phyloP scores from a whole-genome alignment of 2,888 invertebrate species.

The Cephus runcator region DNA sequence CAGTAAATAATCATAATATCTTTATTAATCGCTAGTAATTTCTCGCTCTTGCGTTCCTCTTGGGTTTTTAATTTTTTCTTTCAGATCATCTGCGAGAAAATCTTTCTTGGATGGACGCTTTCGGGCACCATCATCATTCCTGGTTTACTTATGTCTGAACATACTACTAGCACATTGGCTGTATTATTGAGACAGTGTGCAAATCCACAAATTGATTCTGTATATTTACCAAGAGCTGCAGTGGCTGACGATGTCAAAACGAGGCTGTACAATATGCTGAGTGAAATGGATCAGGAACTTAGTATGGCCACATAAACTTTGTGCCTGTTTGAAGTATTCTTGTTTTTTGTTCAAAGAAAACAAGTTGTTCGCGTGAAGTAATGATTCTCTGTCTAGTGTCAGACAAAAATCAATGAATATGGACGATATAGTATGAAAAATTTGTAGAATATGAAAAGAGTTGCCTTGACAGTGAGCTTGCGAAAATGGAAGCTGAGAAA shows the following conservation, averaged over 20 bases:
- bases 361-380: background rate
- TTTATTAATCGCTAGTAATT: background rate
- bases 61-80: constrained; percentile 15
- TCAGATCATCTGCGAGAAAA: constrained; percentile 75
- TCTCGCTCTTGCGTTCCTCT: background rate
- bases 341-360: background rate
- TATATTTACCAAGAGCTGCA: constrained; percentile 65
- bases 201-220: constrained; percentile 66
- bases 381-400: background rate
- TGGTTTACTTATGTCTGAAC: constrained; percentile 71
- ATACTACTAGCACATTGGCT: constrained; percentile 70
- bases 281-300: constrained; percentile 65
- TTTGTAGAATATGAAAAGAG: background rate
- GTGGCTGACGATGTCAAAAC: constrained; percentile 67
- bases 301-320: constrained; percentile 27
- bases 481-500: background rate
- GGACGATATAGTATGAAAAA: background rate
- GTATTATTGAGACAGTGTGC: constrained; percentile 72
- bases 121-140: constrained; percentile 72
- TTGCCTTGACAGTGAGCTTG: background rate
- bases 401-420: background rate
- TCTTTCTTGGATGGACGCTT: constrained; percentile 74
- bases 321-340: background rate
- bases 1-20: background rate
- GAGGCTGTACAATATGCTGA: constrained; percentile 68